phyloP scores from a whole-genome alignment of 2,113 vertebrate species.

The Eurypyga helias region DNA sequence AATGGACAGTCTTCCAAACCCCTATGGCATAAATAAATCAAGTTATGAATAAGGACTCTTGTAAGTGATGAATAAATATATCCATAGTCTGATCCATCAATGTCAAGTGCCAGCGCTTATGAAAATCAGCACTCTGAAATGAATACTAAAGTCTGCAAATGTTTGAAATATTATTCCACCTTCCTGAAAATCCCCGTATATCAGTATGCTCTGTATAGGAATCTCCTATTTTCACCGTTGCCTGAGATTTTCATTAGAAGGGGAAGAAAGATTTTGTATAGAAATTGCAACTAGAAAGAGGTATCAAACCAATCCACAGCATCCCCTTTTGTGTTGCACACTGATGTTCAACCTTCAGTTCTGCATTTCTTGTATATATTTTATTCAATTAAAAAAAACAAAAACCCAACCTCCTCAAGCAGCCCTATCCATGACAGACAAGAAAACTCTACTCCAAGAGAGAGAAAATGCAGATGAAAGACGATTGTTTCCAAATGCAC shows the following conservation, averaged over 20 bases:
- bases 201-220: background rate
- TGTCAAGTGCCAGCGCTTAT: background rate
- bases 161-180: background rate
- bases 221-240: background rate
- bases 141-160: background rate
- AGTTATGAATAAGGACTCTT: background rate
- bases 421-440: background rate
- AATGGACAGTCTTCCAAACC: background rate
- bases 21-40: background rate
- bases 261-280: background rate
- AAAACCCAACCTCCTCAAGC: background rate
- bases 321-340: background rate
- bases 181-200: background rate
- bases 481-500: constrained; percentile 15
- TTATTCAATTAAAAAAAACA: background rate
- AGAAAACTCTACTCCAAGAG: background rate
- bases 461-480: constrained; percentile 55
- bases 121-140: background rate
- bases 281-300: background rate
- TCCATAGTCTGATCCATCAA: background rate
- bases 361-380: background rate
- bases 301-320: background rate
- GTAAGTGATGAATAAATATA: background rate
- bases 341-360: background rate
- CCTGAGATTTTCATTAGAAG: background rate